Percentiles rank a stretch among this genome's conserved stretches.
Evolutionary conservation across 2,113 vertebrate species (phyloP).

Genomic region (Scomber scombrus): DNA sequence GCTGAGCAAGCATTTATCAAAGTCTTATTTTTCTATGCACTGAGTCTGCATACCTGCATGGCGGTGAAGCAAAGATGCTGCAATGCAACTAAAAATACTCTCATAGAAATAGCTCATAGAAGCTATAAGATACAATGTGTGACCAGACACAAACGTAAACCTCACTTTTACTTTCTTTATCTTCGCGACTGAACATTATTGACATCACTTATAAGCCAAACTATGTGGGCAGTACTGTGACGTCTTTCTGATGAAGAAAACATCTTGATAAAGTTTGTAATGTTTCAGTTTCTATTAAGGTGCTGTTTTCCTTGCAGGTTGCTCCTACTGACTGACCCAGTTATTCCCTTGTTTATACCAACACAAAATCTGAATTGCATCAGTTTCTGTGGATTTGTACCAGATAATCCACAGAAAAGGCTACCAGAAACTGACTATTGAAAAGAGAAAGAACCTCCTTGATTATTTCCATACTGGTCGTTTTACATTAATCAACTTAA

Average conservation of each 20-base stretch:
- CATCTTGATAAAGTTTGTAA: slow-evolving; percentile 13
- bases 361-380: too few relatives aligned
- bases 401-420: too few relatives aligned
- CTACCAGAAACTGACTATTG: too few relatives aligned
- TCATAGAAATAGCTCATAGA: too few relatives aligned
- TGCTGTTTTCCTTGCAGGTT: not conserved
- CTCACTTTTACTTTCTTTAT: not conserved
- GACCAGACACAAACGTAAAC: not conserved
- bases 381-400: too few relatives aligned
- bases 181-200: not conserved
- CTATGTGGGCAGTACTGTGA: not conserved
- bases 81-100: not conserved
- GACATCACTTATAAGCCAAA: not conserved
- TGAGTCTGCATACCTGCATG: not conserved
- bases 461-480: not conserved
- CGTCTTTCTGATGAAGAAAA: not conserved
- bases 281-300: slow-evolving; percentile 36
- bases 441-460: not conserved
- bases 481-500: too few relatives aligned
- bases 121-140: too few relatives aligned
- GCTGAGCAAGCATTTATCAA: slow-evolving; percentile 54
- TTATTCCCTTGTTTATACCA: too few relatives aligned
- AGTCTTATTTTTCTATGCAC: not conserved
- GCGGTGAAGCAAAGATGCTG: slow-evolving; percentile 6
- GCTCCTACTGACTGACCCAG: not conserved